A percentile compares a stretch with the other conserved stretches of the same genome.
These are phyloP conservation scores for Myiothlypis chrysogaster DNA, from an alignment of 2,797 vertebrate species.

Conservation along the genomic window DNA sequence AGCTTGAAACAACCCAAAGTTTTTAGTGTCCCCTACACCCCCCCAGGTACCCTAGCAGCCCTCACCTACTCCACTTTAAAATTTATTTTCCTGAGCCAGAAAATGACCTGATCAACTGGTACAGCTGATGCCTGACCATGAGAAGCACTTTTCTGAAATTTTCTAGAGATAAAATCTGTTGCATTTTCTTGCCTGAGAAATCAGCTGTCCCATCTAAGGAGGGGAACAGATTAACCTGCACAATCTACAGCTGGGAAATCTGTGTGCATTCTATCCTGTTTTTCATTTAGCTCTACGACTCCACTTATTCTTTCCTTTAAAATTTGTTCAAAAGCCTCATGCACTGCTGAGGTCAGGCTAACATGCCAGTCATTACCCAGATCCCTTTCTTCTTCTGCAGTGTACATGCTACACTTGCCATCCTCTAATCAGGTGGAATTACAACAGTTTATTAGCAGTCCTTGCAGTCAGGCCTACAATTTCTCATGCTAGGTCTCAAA, in stretches of 20 bases:
- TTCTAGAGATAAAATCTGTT: neutral
- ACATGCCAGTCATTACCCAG: slow-evolving; percentile 47
- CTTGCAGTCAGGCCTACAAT: neutral
- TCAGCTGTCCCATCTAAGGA: slow-evolving; percentile 26
- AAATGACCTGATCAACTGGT: neutral
- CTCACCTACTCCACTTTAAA: neutral
- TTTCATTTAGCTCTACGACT: slow-evolving; percentile 23
- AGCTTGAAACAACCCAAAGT: neutral
- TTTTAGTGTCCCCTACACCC: neutral
- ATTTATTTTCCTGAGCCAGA: neutral
- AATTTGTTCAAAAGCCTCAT: slow-evolving; percentile 58
- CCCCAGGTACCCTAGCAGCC: neutral
- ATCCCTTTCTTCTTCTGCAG: slow-evolving; percentile 53
- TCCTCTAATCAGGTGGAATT: slow-evolving; percentile 60
- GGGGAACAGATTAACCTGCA: slow-evolving; percentile 35
- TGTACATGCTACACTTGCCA: slow-evolving; percentile 9
- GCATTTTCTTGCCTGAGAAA: slow-evolving; percentile 7
- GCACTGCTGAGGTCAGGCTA: slow-evolving; percentile 47
- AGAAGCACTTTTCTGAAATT: neutral
- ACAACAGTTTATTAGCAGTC: slow-evolving; percentile 50
- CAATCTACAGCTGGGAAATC: slow-evolving; percentile 36
- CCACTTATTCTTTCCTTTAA: slow-evolving; percentile 41
- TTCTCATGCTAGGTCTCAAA: slow-evolving; percentile 39
- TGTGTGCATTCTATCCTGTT: slow-evolving; percentile 9
- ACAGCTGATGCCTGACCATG: neutral